Percentiles rank a stretch among this genome's conserved stretches.
phyloP scores from a whole-genome alignment of 2,888 invertebrate genomes.

The Drosophila paucipuncta region DNA sequence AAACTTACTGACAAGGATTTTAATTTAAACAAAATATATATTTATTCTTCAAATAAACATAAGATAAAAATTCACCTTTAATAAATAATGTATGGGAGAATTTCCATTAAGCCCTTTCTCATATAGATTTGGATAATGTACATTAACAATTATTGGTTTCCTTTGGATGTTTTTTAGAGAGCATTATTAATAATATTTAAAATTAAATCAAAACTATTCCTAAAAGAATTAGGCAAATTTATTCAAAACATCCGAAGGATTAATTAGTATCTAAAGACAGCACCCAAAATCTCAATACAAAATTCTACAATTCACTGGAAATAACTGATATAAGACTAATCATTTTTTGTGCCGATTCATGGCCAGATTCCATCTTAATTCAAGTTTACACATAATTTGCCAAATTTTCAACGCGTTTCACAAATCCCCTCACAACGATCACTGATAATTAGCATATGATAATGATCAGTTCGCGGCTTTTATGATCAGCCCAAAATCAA shows the following conservation, averaged over 20 bases:
- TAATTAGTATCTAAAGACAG: background rate
- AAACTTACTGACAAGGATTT: background rate
- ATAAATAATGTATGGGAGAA: background rate
- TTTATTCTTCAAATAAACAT: background rate
- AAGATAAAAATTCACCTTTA: background rate
- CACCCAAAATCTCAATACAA: background rate
- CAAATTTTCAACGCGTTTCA: slow-evolving; percentile 40
- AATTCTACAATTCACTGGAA: slow-evolving; percentile 10
- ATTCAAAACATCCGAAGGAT: background rate
- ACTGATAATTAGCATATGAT: slow-evolving; percentile 50
- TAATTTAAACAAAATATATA: no score
- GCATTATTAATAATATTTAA: background rate
- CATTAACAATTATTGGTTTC: background rate
- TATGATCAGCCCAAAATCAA: slow-evolving; percentile 21
- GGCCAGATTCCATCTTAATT: slow-evolving; percentile 18
- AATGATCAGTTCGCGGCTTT: slow-evolving; percentile 44
- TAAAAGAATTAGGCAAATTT: background rate
- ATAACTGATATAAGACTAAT: slow-evolving; percentile 21
- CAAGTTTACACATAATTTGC: slow-evolving; percentile 53
- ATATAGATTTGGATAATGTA: background rate
- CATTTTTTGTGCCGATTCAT: slow-evolving; percentile 19
- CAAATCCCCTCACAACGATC: slow-evolving; percentile 30
- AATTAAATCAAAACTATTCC: background rate
- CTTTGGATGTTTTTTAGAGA: no score
- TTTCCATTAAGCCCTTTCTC: background rate